Evolutionary conservation across 1,140 invertebrate genomes (phyloP).

Genomic region (Camponotus floridanus): DNA sequence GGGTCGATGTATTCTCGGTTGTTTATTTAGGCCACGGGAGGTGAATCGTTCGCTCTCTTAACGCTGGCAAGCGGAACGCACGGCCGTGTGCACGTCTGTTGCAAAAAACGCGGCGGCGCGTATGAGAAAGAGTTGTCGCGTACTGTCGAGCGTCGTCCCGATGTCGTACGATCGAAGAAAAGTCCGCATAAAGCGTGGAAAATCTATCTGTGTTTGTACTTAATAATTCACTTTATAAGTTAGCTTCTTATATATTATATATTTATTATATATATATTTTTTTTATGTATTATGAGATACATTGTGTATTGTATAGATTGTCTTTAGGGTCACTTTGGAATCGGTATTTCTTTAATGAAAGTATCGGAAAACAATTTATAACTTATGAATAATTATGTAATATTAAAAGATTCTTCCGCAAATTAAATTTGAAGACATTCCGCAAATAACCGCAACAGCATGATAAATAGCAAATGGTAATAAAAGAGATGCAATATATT

Average conservation of each 20-base stretch:
- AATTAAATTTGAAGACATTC: not conserved
- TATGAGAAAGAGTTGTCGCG: conserved; percentile 40
- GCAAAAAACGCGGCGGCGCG: conserved; percentile 43
- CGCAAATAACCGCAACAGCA: not conserved
- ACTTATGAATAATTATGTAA: not conserved
- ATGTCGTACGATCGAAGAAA: conserved; percentile 50
- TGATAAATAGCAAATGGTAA: not conserved
- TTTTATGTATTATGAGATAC: not conserved
- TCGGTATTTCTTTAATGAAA: not conserved
- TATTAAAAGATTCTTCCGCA: not conserved
- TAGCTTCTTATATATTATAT: conserved; percentile 4
- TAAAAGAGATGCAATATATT: not conserved
- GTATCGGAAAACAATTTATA: not conserved
- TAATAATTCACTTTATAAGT: not conserved
- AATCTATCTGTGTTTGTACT: conserved; percentile 6
- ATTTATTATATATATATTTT: not conserved
- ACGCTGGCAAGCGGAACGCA: conserved; percentile 67
- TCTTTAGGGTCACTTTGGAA: not conserved
- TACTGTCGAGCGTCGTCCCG: conserved; percentile 44
- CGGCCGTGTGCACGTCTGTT: conserved; percentile 17
- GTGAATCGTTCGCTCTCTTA: conserved; percentile 81
- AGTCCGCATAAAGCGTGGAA: not conserved
- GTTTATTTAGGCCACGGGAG: conserved; percentile 86
- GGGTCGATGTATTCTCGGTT: conserved; percentile 86
- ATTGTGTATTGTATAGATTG: not conserved